Evolutionary conservation across 1,140 invertebrate species (phyloP), one percentile per base, ranked within the genome.

Genomic region (Nebria ingens): DNA sequence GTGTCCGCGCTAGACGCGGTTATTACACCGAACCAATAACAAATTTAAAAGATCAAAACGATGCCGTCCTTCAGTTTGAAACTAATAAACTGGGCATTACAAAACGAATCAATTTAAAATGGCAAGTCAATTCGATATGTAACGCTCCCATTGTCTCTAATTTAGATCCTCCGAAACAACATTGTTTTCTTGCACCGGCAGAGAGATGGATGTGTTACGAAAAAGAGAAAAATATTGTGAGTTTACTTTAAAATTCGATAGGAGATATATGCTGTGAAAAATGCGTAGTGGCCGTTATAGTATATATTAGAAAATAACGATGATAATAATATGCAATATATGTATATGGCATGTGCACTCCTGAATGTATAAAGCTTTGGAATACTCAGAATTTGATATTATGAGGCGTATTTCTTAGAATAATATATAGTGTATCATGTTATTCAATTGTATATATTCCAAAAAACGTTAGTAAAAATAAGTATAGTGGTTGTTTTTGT

Each of bases 121-220:
- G 65, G 68, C 66, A 71, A 60, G 59, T 68, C 12, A 59, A 61
- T 21, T 71, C 70, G 0, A 64, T 78, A 64, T 69, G 70, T 22
- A 61, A 79, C 19, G 70, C 75, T 4, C 73, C 77, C 0, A 71
- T 71, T 53, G 58, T 80, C 21, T 59, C 66, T 40, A 69, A 73
- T 1, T 58, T 80, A 25, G 62, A 67, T 6, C 66, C 66, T 51
- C 68, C 73, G 0, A 61, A 68, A 20, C 71, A 65, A 19, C 60
- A 67, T 0, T 71, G 71, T 54, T 57, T 71, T 0, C 62, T 80
- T 2, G 66, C 77, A 3, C 73, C 77, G 11, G 76, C 77, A 2
- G 75, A 79, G 52, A 64, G 78, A 56, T 81, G 79, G 79, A 76
- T 79, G 9, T 75, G 73, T 0, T 80, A 78, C 21, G 70, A 73